Percentiles rank a stretch among this genome's conserved stretches.
phyloP scores from a whole-genome alignment of 2,797 vertebrate species.

The Coilia nasus region DNA sequence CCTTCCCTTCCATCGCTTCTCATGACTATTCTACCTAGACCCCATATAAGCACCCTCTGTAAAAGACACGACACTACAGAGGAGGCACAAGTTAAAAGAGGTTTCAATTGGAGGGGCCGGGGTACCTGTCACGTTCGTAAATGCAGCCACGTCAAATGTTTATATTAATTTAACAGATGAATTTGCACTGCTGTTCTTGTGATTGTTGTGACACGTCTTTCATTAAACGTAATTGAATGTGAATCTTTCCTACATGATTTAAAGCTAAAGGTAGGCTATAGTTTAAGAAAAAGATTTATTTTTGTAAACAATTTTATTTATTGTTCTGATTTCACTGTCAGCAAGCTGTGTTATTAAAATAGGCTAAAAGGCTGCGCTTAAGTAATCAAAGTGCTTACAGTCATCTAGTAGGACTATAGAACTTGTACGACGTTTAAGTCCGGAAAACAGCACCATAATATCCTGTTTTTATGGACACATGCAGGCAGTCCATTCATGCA shows the following conservation, averaged over 20 bases:
- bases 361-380: background rate
- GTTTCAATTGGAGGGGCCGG: background rate
- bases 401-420: no score
- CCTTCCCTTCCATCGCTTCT: background rate
- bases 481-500: background rate
- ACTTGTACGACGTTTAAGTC: background rate
- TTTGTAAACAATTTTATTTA: slow-evolving; percentile 19
- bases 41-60: background rate
- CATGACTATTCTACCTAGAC: background rate
- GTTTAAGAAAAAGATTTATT: slow-evolving; percentile 19
- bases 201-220: slow-evolving; percentile 23
- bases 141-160: background rate
- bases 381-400: background rate
- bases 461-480: background rate
- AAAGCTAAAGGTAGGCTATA: background rate
- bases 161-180: slow-evolving; percentile 12
- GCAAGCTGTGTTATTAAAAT: background rate
- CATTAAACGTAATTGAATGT: slow-evolving; percentile 21
- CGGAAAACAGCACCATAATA: background rate
- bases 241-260: slow-evolving; percentile 1
- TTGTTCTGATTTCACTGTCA: background rate
- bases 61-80: background rate
- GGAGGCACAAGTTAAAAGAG: background rate
- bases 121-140: background rate
- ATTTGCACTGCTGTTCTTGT: slow-evolving; percentile 23